phyloP scores from a whole-genome alignment of 2,113 vertebrate genomes.

The Phainopepla nitens region DNA sequence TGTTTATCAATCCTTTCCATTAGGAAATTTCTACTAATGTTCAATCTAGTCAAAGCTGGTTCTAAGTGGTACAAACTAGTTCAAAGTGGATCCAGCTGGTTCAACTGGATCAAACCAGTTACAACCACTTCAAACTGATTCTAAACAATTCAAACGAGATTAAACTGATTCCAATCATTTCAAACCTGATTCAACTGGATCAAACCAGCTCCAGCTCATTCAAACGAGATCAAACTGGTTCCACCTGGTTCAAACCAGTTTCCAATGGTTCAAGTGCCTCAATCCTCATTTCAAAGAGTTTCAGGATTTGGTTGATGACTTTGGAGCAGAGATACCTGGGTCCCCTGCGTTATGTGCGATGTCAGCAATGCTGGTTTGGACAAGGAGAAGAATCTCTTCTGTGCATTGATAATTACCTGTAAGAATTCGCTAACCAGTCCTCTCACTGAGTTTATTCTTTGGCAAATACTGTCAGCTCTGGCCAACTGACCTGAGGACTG shows the following conservation, averaged over 20 bases:
- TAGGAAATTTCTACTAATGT: background rate
- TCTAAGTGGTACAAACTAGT: background rate
- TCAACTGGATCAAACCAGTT: background rate
- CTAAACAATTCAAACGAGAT: background rate
- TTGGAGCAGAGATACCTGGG: background rate
- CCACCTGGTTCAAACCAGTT: background rate
- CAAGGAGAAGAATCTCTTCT: background rate
- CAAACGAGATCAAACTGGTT: background rate
- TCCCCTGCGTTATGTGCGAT: background rate
- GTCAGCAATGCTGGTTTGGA: background rate
- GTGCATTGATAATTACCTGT: background rate
- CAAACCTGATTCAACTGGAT: background rate
- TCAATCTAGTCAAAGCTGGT: background rate
- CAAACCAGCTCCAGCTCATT: background rate
- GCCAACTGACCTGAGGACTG: background rate
- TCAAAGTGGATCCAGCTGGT: background rate
- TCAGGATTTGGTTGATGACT: background rate
- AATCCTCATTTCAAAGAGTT: background rate
- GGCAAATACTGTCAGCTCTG: background rate
- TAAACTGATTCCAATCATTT: background rate
- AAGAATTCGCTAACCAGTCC: rapidly evolving
- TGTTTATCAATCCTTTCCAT: background rate
- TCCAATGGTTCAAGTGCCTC: too few relatives aligned
- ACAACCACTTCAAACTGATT: rapidly evolving
- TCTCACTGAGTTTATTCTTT: background rate